Evolutionary conservation across 1,140 invertebrate species (phyloP).

Genomic region (Oryctes rhinoceros): DNA sequence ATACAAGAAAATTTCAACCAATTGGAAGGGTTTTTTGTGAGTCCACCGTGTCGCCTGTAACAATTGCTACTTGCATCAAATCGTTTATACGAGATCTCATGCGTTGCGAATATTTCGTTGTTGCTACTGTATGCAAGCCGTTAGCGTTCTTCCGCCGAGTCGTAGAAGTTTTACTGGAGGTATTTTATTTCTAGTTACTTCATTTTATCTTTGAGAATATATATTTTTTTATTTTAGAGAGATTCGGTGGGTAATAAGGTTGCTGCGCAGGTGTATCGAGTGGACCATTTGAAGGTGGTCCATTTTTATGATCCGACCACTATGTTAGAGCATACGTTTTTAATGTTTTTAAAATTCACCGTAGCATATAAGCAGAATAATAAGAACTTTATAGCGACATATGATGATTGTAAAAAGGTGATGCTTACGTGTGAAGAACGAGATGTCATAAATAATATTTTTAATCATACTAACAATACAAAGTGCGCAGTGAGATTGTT

Average conservation of each 20-base stretch:
- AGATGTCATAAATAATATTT: conserved; percentile 16
- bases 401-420: conserved; percentile 25
- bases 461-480: conserved; percentile 11
- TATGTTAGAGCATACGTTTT: background rate
- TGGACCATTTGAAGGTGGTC: conserved; percentile 1
- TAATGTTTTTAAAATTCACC: background rate
- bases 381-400: background rate
- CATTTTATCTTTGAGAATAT: background rate
- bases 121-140: conserved; percentile 1
- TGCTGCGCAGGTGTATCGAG: conserved; percentile 9
- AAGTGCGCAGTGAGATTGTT: background rate
- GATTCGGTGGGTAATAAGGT: background rate
- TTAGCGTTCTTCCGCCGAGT: background rate
- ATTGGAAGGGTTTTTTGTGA: conserved; percentile 17
- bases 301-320: conserved; percentile 22
- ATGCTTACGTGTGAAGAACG: background rate
- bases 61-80: conserved; percentile 8
- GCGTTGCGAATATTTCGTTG: conserved; percentile 25
- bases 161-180: background rate
- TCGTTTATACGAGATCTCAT: conserved; percentile 12
- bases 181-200: background rate
- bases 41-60: too few species aligned
- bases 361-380: background rate
- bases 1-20: conserved; percentile 24
- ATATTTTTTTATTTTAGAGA: background rate